phyloP scores from a whole-genome alignment of 2,888 invertebrate genomes.

The Epirrhoe alternata region DNA sequence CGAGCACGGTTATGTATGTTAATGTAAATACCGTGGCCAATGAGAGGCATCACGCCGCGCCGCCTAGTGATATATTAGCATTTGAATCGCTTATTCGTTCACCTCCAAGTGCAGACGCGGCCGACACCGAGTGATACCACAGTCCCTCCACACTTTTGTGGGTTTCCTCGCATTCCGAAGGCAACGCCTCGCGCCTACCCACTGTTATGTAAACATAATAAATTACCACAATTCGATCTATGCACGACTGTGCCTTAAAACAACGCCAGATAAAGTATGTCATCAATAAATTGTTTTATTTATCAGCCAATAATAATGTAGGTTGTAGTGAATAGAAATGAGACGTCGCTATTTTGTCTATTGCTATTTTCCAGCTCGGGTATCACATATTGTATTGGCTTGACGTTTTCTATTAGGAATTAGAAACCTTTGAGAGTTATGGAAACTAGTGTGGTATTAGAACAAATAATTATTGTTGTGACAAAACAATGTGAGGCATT shows the following conservation, averaged over 20 bases:
- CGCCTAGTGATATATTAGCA: slow-evolving; percentile 84
- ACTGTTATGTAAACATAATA: slow-evolving; percentile 70
- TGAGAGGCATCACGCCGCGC: slow-evolving; percentile 74
- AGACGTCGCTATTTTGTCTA: slow-evolving; percentile 56
- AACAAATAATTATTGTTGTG: slow-evolving; percentile 21
- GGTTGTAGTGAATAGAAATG: slow-evolving; percentile 59
- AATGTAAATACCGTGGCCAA: slow-evolving; percentile 80
- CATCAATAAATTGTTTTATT: slow-evolving; percentile 67
- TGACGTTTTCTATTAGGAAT: slow-evolving; percentile 36
- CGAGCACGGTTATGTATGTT: slow-evolving; percentile 74
- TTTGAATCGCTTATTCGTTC: slow-evolving; percentile 81
- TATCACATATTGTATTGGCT: slow-evolving; percentile 34
- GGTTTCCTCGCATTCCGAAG: slow-evolving; percentile 70
- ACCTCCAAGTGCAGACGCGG: slow-evolving; percentile 23
- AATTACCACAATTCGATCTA: slow-evolving; percentile 64
- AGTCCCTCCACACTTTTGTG: slow-evolving; percentile 57
- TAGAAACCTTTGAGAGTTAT: slow-evolving; percentile 24
- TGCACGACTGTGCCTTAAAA: slow-evolving; percentile 43
- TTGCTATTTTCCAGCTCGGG: slow-evolving; percentile 35
- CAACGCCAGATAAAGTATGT: slow-evolving; percentile 59
- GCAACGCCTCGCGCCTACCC: slow-evolving; percentile 57
- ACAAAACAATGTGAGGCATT: slow-evolving; percentile 10
- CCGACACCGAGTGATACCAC: slow-evolving; percentile 49
- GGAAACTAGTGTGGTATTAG: slow-evolving; percentile 17
- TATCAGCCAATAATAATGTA: slow-evolving; percentile 55